phyloP scores from a whole-genome alignment of 2,797 vertebrate species.

The Ispidina picta region DNA sequence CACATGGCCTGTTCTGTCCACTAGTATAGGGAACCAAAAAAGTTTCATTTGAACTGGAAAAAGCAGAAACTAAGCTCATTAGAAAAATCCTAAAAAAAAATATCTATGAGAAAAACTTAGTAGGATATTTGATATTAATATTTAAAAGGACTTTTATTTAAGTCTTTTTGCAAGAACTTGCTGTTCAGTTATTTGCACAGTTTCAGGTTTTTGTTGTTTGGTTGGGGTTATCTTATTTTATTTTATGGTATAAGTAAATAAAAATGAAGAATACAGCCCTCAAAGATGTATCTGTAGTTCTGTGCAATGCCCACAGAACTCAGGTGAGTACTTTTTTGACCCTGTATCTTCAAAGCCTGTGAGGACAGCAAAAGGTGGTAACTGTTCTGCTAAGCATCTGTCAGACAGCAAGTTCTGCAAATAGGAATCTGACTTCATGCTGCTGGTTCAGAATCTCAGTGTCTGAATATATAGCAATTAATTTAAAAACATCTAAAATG shows the following conservation, averaged over 20 bases:
- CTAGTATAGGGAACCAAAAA: neutral
- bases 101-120: neutral
- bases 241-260: neutral
- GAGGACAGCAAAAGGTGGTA: neutral
- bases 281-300: neutral
- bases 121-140: neutral
- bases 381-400: neutral
- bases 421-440: neutral
- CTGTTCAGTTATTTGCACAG: neutral
- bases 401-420: neutral
- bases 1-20: neutral
- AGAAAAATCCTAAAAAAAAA: neutral
- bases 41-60: neutral
- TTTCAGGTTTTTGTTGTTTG: neutral
- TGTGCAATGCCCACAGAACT: neutral
- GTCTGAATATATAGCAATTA: neutral
- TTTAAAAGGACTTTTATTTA: too few relatives aligned
- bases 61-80: neutral
- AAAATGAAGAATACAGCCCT: neutral
- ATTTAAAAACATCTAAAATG: neutral
- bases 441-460: neutral
- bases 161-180: neutral
- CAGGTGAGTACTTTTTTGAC: neutral
- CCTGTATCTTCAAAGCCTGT: neutral
- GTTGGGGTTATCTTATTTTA: neutral